These are phyloP conservation scores for Glaucidium brasilianum DNA, from an alignment of 2,113 vertebrate species.

Conservation along the genomic window DNA sequence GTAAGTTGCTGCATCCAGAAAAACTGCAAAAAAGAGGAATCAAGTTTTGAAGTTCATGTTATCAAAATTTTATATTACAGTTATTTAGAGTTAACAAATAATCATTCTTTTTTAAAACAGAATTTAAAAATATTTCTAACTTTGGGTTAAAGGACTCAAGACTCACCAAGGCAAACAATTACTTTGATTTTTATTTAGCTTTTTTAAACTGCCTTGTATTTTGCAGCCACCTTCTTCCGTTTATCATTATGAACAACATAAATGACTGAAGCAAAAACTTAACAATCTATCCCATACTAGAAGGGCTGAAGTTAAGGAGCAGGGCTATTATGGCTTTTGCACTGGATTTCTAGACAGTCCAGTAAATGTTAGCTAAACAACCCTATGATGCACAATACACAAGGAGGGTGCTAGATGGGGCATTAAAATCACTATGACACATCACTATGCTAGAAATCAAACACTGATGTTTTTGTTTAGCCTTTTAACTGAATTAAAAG, in stretches of 20 bases:
- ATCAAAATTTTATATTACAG: neutral
- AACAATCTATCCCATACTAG: neutral
- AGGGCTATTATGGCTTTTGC: neutral
- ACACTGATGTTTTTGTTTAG: neutral
- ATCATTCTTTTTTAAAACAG: neutral
- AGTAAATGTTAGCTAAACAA: neutral
- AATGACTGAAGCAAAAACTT: neutral
- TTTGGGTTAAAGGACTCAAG: neutral
- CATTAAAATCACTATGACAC: neutral
- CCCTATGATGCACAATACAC: neutral
- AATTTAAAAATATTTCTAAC: neutral
- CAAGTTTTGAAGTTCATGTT: constrained; percentile 21
- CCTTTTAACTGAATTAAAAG: neutral
- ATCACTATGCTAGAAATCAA: neutral
- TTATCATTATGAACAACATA: neutral
- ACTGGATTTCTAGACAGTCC: neutral
- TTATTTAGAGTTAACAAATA: neutral
- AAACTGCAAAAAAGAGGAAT: constrained; percentile 80
- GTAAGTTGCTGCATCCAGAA: constrained; percentile 96
- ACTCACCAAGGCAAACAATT: neutral
- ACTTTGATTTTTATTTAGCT: neutral
- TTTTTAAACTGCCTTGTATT: neutral
- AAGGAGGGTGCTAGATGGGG: neutral
- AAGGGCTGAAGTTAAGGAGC: neutral
- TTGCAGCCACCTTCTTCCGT: neutral